Evolutionary conservation across 2,113 vertebrate genomes (phyloP).

Genomic region (Labrus mixtus): DNA sequence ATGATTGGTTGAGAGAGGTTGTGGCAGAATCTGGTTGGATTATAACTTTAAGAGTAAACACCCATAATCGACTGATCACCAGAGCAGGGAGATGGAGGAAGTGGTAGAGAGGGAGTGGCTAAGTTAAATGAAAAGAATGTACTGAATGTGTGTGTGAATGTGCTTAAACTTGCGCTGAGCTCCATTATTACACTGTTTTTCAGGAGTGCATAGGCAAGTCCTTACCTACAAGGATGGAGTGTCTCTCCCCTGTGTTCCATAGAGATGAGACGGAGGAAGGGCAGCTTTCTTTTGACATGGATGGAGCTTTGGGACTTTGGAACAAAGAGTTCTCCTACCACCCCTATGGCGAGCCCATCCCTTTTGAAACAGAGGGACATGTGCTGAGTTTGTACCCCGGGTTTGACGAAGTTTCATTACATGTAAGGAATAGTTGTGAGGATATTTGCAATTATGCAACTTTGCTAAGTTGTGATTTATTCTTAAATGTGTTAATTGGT

Average conservation of each 20-base stretch:
- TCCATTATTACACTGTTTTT: neutral
- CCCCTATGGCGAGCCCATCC: slow-evolving; percentile 79
- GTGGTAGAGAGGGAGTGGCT: too few relatives aligned
- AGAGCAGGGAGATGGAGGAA: too few relatives aligned
- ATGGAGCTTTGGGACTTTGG: slow-evolving; percentile 80
- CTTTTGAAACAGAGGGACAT: slow-evolving; percentile 79
- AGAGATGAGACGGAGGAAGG: slow-evolving; percentile 83
- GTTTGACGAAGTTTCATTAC: slow-evolving; percentile 85
- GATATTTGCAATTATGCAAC: too few relatives aligned
- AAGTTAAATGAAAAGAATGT: too few relatives aligned
- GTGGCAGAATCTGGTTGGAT: too few relatives aligned
- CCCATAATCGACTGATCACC: too few relatives aligned
- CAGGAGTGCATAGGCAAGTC: slow-evolving; percentile 82
- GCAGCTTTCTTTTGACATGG: slow-evolving; percentile 87
- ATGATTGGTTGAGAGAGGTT: too few relatives aligned
- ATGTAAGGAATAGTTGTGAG: slow-evolving; percentile 78
- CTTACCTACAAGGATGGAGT: slow-evolving; percentile 80
- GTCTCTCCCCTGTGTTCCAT: slow-evolving; percentile 84
- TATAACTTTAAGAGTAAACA: too few relatives aligned
- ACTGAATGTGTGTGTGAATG: too few relatives aligned
- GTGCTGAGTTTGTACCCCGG: slow-evolving; percentile 83
- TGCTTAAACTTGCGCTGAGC: too few relatives aligned
- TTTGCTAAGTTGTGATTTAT: too few relatives aligned
- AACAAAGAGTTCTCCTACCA: slow-evolving; percentile 86
- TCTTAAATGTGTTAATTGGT: too few relatives aligned